Evolutionary conservation across 2,113 vertebrate genomes (phyloP).

Genomic region (Melanotaenia duboulayi): DNA sequence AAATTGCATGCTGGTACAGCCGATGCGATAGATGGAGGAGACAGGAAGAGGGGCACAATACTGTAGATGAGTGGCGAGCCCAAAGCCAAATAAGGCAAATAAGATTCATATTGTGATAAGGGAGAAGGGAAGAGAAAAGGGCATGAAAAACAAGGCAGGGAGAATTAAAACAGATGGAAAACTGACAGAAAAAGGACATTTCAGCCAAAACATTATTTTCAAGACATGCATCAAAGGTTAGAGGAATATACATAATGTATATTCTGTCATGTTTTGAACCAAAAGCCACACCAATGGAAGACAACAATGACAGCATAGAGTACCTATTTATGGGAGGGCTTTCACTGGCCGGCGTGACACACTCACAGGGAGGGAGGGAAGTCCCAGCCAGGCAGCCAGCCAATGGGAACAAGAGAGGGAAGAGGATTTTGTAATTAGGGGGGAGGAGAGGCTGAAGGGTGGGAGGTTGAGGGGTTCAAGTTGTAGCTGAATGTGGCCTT

Average conservation of each 20-base stretch:
- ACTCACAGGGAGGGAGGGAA: constrained; percentile 73
- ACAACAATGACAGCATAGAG: constrained; percentile 40
- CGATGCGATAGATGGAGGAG: constrained; percentile 50
- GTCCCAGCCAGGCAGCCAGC: constrained; percentile 73
- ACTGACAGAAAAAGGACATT: constrained; percentile 13
- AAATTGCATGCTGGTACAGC: constrained; percentile 48
- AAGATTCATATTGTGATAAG: constrained; percentile 26
- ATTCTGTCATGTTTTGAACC: constrained; percentile 41
- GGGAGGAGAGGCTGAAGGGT: constrained; percentile 23
- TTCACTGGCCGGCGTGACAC: constrained; percentile 78
- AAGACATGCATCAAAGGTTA: constrained; percentile 64
- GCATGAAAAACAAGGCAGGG: neutral
- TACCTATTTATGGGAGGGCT: constrained; percentile 87
- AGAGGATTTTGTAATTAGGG: constrained; percentile 66
- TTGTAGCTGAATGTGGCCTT: neutral
- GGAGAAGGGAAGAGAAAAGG: neutral
- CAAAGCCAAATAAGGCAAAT: constrained; percentile 46
- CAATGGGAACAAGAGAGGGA: constrained; percentile 79
- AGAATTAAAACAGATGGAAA: constrained; percentile 25
- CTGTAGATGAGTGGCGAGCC: constrained; percentile 33
- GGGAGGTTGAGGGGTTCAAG: neutral
- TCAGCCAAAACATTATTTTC: constrained; percentile 48
- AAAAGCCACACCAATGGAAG: constrained; percentile 49
- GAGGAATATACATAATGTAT: constrained; percentile 53
- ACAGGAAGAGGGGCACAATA: constrained; percentile 27